These are phyloP conservation scores for Gymnodraco acuticeps DNA, from an alignment of 2,797 vertebrate genomes.

Conservation along the genomic window DNA sequence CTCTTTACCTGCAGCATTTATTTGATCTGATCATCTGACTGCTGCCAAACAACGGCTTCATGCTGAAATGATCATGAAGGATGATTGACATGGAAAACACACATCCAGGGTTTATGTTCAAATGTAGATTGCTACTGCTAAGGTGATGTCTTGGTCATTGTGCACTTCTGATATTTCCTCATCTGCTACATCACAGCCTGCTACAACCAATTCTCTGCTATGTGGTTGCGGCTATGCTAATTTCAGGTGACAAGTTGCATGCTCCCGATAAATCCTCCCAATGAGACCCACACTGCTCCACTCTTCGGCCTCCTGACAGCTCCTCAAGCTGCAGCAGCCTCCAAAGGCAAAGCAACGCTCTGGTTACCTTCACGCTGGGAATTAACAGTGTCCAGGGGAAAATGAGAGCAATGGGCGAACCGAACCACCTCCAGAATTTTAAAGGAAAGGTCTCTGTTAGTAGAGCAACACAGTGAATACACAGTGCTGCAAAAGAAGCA, in stretches of 20 bases:
- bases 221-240: constrained; percentile 33
- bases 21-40: constrained; percentile 56
- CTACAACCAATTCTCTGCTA: constrained; percentile 27
- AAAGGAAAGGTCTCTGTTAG: constrained; percentile 51
- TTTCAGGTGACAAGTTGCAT: constrained; percentile 51
- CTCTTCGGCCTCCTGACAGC: constrained; percentile 6
- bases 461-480: constrained; percentile 34
- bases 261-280: constrained; percentile 57
- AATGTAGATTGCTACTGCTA: constrained; percentile 26
- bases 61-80: constrained; percentile 46
- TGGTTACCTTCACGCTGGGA: constrained; percentile 41
- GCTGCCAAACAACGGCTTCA: constrained; percentile 49
- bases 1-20: constrained; percentile 56
- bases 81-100: constrained; percentile 49
- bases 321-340: constrained; percentile 25
- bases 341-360: constrained; percentile 25
- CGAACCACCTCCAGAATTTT: constrained; percentile 45
- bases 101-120: constrained; percentile 31
- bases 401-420: constrained; percentile 57
- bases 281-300: constrained; percentile 37
- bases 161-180: constrained; percentile 35
- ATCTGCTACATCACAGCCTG: constrained; percentile 39
- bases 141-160: constrained; percentile 16
- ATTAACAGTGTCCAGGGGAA: constrained; percentile 46
- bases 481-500: constrained; percentile 17